These are phyloP conservation scores for Physocephala rufipes DNA, from an alignment of 2,888 invertebrate species.

Conservation along the genomic window DNA sequence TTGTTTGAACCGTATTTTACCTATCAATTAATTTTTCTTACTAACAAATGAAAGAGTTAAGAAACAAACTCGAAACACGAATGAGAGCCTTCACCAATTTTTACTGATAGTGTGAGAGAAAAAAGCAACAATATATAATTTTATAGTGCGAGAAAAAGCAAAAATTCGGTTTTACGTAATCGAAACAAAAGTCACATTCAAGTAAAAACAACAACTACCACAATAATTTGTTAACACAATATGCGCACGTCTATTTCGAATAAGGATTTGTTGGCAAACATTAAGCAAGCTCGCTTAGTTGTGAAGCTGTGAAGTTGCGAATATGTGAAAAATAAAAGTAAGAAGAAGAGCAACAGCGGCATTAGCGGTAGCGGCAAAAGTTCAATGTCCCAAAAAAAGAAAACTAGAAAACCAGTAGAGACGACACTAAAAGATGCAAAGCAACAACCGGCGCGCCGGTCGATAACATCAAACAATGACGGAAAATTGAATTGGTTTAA, in stretches of 20 bases:
- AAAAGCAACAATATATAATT: not conserved
- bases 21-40: not conserved
- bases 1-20: not conserved
- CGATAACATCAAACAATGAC: too few species aligned
- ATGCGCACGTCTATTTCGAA: not conserved
- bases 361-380: not conserved
- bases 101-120: not conserved
- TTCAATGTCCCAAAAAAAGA: conserved; percentile 1
- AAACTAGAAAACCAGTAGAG: too few species aligned
- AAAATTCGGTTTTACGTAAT: not conserved
- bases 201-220: not conserved
- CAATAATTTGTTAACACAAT: not conserved
- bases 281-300: not conserved
- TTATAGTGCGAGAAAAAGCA: not conserved
- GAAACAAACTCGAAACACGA: conserved; percentile 4
- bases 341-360: not conserved
- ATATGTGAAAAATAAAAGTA: not conserved
- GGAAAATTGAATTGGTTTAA: too few species aligned
- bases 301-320: not conserved
- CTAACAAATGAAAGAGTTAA: conserved; percentile 12
- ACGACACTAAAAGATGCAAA: too few species aligned
- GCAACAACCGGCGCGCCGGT: too few species aligned
- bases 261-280: not conserved
- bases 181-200: not conserved
- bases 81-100: not conserved